Base-by-base conservation (phyloP, 2,888 invertebrate species). In the Ariolimax columbianus region DNA sequence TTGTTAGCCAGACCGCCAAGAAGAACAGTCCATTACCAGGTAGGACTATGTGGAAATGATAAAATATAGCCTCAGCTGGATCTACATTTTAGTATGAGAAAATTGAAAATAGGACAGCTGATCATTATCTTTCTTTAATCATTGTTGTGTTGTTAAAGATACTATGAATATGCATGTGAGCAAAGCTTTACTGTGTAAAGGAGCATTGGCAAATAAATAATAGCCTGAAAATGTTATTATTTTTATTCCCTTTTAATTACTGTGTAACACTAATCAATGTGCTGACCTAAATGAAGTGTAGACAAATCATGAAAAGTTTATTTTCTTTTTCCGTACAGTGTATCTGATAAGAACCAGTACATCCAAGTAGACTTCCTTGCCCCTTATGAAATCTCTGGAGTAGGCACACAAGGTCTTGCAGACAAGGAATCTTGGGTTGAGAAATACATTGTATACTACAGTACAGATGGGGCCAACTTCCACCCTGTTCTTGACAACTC, bases 341-440 rank as follows among this genome's bases (percentile, higher is more conserved):
- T 77, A 4, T 59, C 79, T 80, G 90, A 91, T 79, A 87, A 85
- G 14, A 82, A 86, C 19, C 90, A 89, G 38, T 91, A 89, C 89
- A 90, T 91, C 40, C 90, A 91, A 66, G 89, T 91, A 17, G 89
- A 90, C 83, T 91, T 91, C 84, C 82, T 87, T 47, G 86, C 89
- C 38, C 89, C 90, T 2, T 90, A 90, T 70, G 85, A 90, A 19
- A 75, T 91, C n/a, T 89, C 89, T 77, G 91, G 91, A 78, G 87
- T 91, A 17, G 79, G 88, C 14, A 91, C 91, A 17, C 91, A 91
- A 79, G 91, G 91, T 23, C 88, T 87, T 81, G 85, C 87, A 38
- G 83, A 86, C 9, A 80, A 85, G 3, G 83, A 89, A 14, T 82
- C 87, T 77, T 91, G 90, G 91, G 89, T 91, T 30, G 89, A 87